Evolutionary conservation across 1,140 invertebrate genomes (phyloP).

Genomic region (Anoplolepis gracilipes): DNA sequence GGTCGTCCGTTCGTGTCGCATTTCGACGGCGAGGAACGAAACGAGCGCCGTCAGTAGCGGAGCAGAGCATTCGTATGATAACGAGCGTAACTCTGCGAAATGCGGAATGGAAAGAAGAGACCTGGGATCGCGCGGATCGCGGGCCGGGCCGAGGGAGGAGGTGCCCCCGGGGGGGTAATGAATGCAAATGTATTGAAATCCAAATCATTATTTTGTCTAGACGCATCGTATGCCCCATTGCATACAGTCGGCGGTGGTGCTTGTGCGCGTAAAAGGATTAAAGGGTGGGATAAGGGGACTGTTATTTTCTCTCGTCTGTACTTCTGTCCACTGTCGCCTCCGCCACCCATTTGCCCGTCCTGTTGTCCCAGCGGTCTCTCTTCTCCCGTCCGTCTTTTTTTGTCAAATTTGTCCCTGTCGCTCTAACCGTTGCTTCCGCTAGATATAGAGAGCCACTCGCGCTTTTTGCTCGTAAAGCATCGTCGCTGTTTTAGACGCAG

Average conservation of each 20-base stretch:
- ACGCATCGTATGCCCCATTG: slow-evolving; percentile 82
- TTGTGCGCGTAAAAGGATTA: slow-evolving; percentile 54
- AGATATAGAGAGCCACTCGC: slow-evolving; percentile 14
- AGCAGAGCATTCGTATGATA: slow-evolving; percentile 79
- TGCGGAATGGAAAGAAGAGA: slow-evolving; percentile 63
- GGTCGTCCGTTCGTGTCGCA: slow-evolving; percentile 60
- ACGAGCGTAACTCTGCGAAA: slow-evolving; percentile 77
- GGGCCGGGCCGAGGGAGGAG: slow-evolving; percentile 1
- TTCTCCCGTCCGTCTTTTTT: background rate
- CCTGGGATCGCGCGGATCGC: slow-evolving; percentile 23
- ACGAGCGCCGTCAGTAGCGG: slow-evolving; percentile 64
- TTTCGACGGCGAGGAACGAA: slow-evolving; percentile 69
- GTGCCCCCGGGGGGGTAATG: slow-evolving; percentile 70
- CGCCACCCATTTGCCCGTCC: slow-evolving; percentile 56
- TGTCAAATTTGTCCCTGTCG: slow-evolving; percentile 58
- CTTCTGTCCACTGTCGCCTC: slow-evolving; percentile 25
- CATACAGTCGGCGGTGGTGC: slow-evolving; percentile 50
- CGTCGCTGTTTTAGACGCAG: background rate
- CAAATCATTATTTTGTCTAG: slow-evolving; percentile 85
- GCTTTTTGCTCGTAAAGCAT: slow-evolving; percentile 59
- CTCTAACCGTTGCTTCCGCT: slow-evolving; percentile 28
- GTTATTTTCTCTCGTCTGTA: slow-evolving; percentile 68
- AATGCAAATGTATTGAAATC: slow-evolving; percentile 85
- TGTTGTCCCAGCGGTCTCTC: slow-evolving; percentile 56
- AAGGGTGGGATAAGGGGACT: slow-evolving; percentile 50